Evolutionary conservation across 1,140 invertebrate species (phyloP), one percentile per base, ranked within the genome.

Genomic region (Luehdorfia chinensis): DNA sequence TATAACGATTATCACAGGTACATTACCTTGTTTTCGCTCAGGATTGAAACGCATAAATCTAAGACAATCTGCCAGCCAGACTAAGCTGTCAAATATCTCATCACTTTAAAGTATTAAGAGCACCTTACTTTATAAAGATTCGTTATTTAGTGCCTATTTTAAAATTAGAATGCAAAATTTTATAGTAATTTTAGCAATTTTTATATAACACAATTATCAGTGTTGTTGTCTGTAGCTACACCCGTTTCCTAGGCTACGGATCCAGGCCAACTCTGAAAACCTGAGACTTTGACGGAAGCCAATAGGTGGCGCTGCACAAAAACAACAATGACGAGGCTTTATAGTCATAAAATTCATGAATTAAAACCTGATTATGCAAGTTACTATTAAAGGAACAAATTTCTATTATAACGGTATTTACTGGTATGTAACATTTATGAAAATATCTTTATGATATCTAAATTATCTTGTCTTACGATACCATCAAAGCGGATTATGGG

Each of bases 241-340:
- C 79, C 77, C 77, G 81, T 85, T 84, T 83, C 79, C 81, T 85
- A 72, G 81, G 77, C 81, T 85, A 85, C 81, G 75, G 74, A 59
- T 53, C 59, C 64, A 46, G 53, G 47, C 49, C 55, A 57, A 58
- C 45, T 52, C 43, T 30, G 27, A 18, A 30, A 30, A 15, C 39
- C 9, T 28, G 37, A 41, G 16, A 25, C 21, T 25, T 14, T 41
- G 39, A 19, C 25, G 18, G 25, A 27, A n/a, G 8, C 19, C 25
- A 43, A 52, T 31, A 65, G 61, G 60, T 47, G 61, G 61, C 58
- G 58, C 54, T 57, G 11, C 39, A 11, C 11, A 23, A 19, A 23
- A 41, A 41, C 14, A 4, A 15, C 6, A n/a, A n/a, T n/a, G n/a
- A n/a, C n/a, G n/a, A n/a, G n/a, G n/a, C n/a, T n/a, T n/a, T n/a